Percentiles rank a stretch among this genome's conserved stretches.
These are phyloP conservation scores for Pelosia muscerda DNA, from an alignment of 2,888 invertebrate species.

Conservation along the genomic window DNA sequence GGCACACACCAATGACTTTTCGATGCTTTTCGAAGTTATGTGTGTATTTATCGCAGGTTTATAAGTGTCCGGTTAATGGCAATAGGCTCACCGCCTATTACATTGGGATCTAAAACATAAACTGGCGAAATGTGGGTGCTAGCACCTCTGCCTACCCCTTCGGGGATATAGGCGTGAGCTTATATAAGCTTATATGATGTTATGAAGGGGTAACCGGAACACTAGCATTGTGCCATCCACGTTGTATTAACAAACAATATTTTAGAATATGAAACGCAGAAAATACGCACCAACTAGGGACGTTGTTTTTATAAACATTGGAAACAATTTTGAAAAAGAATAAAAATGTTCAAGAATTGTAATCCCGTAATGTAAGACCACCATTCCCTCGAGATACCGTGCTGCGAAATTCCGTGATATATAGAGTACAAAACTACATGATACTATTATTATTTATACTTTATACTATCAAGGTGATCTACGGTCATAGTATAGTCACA, in stretches of 20 bases:
- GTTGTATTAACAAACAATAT: not conserved
- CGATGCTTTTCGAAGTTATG: too few relatives aligned
- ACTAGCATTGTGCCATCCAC: not conserved
- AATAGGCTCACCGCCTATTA: too few relatives aligned
- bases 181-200: too few relatives aligned
- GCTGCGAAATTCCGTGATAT: not conserved
- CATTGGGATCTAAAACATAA: too few relatives aligned
- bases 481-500: not conserved
- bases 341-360: slow-evolving; percentile 12
- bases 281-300: not conserved
- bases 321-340: not conserved
- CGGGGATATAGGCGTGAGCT: too few relatives aligned
- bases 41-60: too few relatives aligned
- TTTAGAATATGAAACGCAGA: not conserved
- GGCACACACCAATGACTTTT: too few relatives aligned
- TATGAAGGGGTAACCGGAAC: not conserved
- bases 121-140: too few relatives aligned
- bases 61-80: too few relatives aligned
- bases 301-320: not conserved
- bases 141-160: too few relatives aligned
- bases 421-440: not conserved
- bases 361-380: slow-evolving; percentile 16
- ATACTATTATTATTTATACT: not conserved
- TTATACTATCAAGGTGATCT: not conserved
- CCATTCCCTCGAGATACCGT: slow-evolving; percentile 10